phyloP scores from a whole-genome alignment of 2,888 invertebrate species.

The Anorthoa munda region DNA sequence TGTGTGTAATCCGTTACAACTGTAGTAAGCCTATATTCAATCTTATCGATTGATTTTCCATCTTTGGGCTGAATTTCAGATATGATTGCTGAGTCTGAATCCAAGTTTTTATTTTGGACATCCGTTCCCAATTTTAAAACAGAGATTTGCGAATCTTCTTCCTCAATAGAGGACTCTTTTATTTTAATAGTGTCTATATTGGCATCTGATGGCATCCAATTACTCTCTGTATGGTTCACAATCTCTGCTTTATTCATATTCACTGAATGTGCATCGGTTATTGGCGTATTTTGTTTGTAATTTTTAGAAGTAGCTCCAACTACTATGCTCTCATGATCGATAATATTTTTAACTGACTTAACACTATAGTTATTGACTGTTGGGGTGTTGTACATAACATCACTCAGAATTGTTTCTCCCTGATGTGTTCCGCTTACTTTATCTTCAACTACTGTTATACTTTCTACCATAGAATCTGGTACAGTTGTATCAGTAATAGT shows the following conservation, averaged over 20 bases:
- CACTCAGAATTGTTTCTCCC: slow-evolving; percentile 1
- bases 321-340: slow-evolving; percentile 28
- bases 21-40: background rate
- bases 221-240: slow-evolving; percentile 27
- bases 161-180: slow-evolving; percentile 6
- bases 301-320: slow-evolving; percentile 8
- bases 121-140: background rate
- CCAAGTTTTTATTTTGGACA: background rate
- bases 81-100: background rate
- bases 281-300: background rate
- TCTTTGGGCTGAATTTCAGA: background rate
- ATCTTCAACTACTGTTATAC: slow-evolving; percentile 18
- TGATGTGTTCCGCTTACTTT: slow-evolving; percentile 12
- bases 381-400: background rate
- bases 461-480: slow-evolving; percentile 42
- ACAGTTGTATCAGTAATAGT: slow-evolving; percentile 9
- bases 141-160: background rate
- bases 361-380: background rate
- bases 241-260: slow-evolving; percentile 24
- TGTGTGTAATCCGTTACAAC: background rate
- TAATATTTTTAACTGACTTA: slow-evolving; percentile 21
- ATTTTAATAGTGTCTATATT: slow-evolving; percentile 23
- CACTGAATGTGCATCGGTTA: background rate
- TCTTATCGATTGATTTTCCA: background rate
- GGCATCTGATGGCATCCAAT: slow-evolving; percentile 8